phyloP scores from a whole-genome alignment of 2,113 vertebrate genomes.

The Gavialis gangeticus region DNA sequence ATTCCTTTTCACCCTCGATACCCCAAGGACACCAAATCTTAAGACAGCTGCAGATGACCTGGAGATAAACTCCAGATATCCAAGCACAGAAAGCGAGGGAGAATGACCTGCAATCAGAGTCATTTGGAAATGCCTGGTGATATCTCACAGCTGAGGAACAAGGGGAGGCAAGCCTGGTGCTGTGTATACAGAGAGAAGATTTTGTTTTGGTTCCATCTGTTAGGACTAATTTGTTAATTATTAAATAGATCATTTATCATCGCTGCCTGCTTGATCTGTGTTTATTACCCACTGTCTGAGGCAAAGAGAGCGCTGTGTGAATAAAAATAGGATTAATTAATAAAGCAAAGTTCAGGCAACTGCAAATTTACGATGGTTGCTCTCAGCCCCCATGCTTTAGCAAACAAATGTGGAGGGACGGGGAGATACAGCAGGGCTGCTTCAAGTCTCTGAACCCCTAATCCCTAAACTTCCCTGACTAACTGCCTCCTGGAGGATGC shows the following conservation, averaged over 20 bases:
- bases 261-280: conserved; percentile 70
- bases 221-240: conserved; percentile 83
- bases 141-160: background rate
- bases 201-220: conserved; percentile 80
- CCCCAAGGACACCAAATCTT: background rate
- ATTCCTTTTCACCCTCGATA: background rate
- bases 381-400: background rate
- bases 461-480: conserved; percentile 10
- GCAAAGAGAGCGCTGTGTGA: conserved; percentile 63
- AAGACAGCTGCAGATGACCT: background rate
- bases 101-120: background rate
- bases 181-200: conserved; percentile 54
- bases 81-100: background rate
- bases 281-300: conserved; percentile 77
- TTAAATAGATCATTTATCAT: conserved; percentile 80
- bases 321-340: conserved; percentile 80
- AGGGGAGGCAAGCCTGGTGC: background rate
- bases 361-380: conserved; percentile 1
- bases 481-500: background rate
- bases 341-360: conserved; percentile 64
- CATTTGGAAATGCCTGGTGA: background rate
- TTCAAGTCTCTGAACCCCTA: background rate
- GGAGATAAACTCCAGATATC: background rate
- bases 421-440: background rate
- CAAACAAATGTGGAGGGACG: background rate